Base-by-base conservation (phyloP, 1,140 invertebrate species). In the Drosophila elegans region DNA sequence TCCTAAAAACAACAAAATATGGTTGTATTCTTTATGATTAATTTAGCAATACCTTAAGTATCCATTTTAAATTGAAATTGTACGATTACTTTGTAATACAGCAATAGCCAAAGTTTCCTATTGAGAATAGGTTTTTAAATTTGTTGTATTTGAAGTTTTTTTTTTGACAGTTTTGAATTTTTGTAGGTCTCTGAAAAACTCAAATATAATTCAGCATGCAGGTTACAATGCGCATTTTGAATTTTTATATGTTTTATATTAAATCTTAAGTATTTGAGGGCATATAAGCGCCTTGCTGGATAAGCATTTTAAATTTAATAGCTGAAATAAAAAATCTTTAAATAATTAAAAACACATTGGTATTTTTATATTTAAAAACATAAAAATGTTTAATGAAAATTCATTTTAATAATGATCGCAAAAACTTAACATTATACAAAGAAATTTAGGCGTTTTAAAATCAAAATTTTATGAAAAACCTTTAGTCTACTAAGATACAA, bases 1-100 rank as follows among this genome's bases (percentile, higher is more conserved):
- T 91, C 90, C 90, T 91, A 91, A 91, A 91, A 91, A 91, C 90
- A 91, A 91, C 90, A 66, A 91, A 90, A 90, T 78, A 69, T 79
- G 25, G 57, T 68, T 76, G 60, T 62, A 66, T 81, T 67, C 53
- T 46, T 61, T 53, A 46, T 36, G 46, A 68, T 27, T 44, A 82
- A 83, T 89, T 90, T 89, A 68, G 81, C 74, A 88, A 79, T 85
- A 68, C 86, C 80, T 80, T 90, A 89, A 90, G 59, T 62, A 80
- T 84, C 44, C 67, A 74, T 78, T 78, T 78, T 57, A 49, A 64
- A 74, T 84, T 64, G 29, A 64, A 79, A 84, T 64, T 77, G 77
- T 78, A 13, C 64, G 61, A 66, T 74, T 56, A 38, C 51, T 51
- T 39, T 42, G 16, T 66, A 66, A 51, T 74, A 74, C 74, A 69